Evolutionary conservation across 2,113 vertebrate species (phyloP).

Genomic region (Clarias macrocephalus): DNA sequence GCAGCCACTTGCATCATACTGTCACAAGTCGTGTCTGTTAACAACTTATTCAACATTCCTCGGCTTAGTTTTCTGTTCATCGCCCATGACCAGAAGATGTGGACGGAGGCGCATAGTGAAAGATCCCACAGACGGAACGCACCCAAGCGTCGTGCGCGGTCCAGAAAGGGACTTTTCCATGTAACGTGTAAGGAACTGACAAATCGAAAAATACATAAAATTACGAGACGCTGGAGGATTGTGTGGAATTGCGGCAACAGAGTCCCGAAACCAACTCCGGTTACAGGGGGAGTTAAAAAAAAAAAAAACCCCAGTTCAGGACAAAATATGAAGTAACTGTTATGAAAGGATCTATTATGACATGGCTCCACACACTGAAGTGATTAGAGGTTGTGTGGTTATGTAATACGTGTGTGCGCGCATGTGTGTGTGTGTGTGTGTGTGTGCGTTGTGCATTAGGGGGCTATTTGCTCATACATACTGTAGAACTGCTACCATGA

Average conservation of each 20-base stretch:
- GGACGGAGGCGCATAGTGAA: neutral
- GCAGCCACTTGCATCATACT: slow-evolving; percentile 33
- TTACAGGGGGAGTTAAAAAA: neutral
- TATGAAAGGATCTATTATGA: slow-evolving; percentile 48
- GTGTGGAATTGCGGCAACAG: neutral
- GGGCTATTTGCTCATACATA: neutral
- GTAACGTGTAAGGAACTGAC: neutral
- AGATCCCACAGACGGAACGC: slow-evolving; percentile 2
- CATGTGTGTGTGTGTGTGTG: neutral
- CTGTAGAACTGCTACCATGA: neutral
- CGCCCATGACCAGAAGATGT: neutral
- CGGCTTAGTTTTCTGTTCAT: slow-evolving; percentile 14
- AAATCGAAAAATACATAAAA: slow-evolving; percentile 6
- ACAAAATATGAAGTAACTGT: slow-evolving; percentile 45
- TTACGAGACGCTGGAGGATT: slow-evolving; percentile 23
- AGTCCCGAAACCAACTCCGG: slow-evolving; percentile 11
- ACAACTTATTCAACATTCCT: neutral
- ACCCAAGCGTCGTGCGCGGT: neutral
- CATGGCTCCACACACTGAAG: slow-evolving; percentile 42
- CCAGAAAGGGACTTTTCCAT: neutral
- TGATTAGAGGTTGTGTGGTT: slow-evolving; percentile 41
- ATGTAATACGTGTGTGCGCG: slow-evolving; percentile 5
- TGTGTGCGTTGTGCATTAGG: neutral
- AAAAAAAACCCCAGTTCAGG: neutral
- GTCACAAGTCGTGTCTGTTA: slow-evolving; percentile 20